These are phyloP conservation scores for Drosophila yooni DNA, from an alignment of 2,888 invertebrate genomes.

Conservation along the genomic window DNA sequence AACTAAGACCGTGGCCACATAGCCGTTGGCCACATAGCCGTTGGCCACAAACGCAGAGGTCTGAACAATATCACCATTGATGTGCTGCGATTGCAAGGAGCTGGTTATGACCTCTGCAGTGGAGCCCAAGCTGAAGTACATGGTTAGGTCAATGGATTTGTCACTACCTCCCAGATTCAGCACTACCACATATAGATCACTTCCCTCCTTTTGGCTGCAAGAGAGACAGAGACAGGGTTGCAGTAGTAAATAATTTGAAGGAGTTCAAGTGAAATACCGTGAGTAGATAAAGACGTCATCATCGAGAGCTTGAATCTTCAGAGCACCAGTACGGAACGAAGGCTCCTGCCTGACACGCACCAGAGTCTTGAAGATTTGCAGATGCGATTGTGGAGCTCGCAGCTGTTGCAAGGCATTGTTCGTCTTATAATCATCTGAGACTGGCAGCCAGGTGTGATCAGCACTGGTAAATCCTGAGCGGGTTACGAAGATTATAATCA, in stretches of 20 bases:
- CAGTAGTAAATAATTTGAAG: not conserved
- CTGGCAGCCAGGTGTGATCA: conserved; percentile 89
- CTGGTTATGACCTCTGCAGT: conserved; percentile 83
- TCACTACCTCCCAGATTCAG: conserved; percentile 86
- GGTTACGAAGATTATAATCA: too few species aligned
- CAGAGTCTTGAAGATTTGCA: conserved; percentile 88
- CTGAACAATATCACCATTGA: conserved; percentile 80
- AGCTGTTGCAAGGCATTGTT: conserved; percentile 88
- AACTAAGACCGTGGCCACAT: conserved; percentile 69
- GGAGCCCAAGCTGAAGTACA: conserved; percentile 68
- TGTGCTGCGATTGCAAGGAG: conserved; percentile 81
- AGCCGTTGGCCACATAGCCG: conserved; percentile 56
- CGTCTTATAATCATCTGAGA: conserved; percentile 87
- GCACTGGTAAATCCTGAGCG: conserved; percentile 79
- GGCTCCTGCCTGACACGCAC: conserved; percentile 86
- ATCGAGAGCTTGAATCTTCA: conserved; percentile 74
- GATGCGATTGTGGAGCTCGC: conserved; percentile 86
- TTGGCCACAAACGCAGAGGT: conserved; percentile 70
- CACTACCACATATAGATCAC: conserved; percentile 84
- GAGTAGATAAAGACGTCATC: conserved; percentile 82
- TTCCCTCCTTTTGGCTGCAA: conserved; percentile 72
- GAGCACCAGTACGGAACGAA: conserved; percentile 75
- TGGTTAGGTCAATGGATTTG: conserved; percentile 85
- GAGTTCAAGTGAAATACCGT: conserved; percentile 54
- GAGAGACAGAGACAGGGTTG: not conserved